Conservation (phyloP, 2,113 vertebrate species). For the Onychostoma macrolepis region DNA sequence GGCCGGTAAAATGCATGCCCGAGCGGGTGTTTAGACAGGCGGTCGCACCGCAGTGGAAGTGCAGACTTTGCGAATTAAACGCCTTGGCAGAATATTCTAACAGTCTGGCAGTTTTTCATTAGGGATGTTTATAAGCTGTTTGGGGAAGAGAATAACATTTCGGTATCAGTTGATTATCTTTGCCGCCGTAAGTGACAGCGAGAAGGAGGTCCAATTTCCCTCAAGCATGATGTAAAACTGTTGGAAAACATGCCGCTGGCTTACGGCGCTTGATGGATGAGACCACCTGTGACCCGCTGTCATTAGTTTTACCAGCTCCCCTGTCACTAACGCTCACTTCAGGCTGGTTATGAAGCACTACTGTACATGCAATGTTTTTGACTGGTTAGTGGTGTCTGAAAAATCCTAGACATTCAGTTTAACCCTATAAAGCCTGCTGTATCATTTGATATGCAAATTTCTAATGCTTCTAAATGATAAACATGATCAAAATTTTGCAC, state of each 20-base stretch:
- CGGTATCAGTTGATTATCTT: background rate
- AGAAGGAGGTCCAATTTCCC: background rate
- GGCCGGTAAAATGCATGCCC: background rate
- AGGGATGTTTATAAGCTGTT: background rate
- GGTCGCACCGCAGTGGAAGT: background rate
- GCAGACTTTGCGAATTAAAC: background rate
- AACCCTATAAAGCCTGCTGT: too few relatives aligned
- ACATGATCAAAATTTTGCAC: too few relatives aligned
- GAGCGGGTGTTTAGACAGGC: background rate
- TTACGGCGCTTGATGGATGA: background rate
- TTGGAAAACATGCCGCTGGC: background rate
- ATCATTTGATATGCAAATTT: background rate
- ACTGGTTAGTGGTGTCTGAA: background rate
- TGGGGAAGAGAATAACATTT: constrained; percentile 6
- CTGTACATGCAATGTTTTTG: background rate
- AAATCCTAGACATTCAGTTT: background rate
- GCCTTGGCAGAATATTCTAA: background rate
- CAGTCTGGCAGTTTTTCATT: background rate
- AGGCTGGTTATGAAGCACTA: background rate
- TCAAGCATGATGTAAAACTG: background rate
- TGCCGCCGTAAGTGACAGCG: background rate
- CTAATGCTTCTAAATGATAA: background rate
- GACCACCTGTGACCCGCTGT: constrained; percentile 10
- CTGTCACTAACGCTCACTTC: background rate
- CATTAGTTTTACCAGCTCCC: background rate